Conservation (phyloP, 1,140 invertebrate species). For the Eulimnadia texana region DNA sequence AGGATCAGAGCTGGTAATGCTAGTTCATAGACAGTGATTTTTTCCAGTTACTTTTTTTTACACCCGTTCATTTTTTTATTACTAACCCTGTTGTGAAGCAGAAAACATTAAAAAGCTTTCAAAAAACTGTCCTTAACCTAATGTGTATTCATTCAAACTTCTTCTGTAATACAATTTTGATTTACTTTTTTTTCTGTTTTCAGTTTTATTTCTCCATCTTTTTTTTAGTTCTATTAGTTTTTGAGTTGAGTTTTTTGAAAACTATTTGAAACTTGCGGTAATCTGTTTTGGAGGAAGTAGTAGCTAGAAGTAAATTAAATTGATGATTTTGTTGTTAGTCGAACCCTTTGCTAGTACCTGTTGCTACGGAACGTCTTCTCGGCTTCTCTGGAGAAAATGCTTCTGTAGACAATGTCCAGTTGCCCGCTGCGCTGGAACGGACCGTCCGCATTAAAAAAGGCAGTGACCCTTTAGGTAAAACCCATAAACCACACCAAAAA, state of each 20-base stretch:
- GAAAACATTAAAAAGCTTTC: too few relatives aligned
- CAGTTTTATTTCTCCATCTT: not conserved
- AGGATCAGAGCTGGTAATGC: not conserved
- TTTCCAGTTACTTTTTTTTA: too few relatives aligned
- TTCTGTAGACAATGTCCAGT: constrained; percentile 26
- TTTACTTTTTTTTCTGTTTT: too few relatives aligned
- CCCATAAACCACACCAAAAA: too few relatives aligned
- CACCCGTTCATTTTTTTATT: not conserved
- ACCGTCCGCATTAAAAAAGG: constrained; percentile 43
- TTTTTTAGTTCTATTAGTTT: not conserved
- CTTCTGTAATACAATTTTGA: not conserved
- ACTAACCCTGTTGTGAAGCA: too few relatives aligned
- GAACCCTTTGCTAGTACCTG: constrained; percentile 24
- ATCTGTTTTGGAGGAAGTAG: too few relatives aligned
- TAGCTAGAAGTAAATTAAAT: not conserved
- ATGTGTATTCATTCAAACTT: not conserved
- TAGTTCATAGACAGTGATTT: not conserved
- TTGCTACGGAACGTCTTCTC: constrained; percentile 27
- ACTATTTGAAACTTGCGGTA: too few relatives aligned
- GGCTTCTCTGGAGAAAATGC: not conserved
- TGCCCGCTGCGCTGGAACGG: constrained; percentile 42
- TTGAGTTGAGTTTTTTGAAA: not conserved
- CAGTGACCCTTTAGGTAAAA: constrained; percentile 40
- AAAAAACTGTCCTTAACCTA: too few relatives aligned
- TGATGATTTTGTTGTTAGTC: constrained; percentile 4